Evolutionary conservation across 2,888 invertebrate genomes (phyloP).

Genomic region (Meandrusa payeni): DNA sequence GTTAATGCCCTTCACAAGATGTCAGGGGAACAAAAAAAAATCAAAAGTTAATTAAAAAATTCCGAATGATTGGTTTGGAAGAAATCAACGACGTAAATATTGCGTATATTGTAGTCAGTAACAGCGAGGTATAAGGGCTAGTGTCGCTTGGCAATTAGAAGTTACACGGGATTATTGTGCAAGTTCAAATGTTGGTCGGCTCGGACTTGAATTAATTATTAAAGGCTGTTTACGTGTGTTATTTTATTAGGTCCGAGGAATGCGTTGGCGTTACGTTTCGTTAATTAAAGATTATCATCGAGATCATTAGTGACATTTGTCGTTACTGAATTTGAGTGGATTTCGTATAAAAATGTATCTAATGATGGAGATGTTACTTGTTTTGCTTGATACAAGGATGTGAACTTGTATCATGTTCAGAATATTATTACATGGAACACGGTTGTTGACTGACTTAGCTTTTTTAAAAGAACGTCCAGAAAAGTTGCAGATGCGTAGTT

Average conservation of each 20-base stretch:
- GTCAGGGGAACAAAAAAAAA: slow-evolving; percentile 4
- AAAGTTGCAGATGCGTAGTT: too few species aligned
- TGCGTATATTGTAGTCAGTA: not conserved
- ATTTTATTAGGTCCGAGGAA: slow-evolving; percentile 19
- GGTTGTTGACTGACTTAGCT: too few species aligned
- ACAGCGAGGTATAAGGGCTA: not conserved
- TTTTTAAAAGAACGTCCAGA: too few species aligned
- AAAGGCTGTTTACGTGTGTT: slow-evolving; percentile 13
- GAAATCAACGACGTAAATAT: not conserved
- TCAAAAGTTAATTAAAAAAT: slow-evolving; percentile 22
- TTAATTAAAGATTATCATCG: slow-evolving; percentile 23
- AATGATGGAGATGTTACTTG: too few species aligned
- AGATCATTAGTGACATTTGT: slow-evolving; percentile 19
- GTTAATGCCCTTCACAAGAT: slow-evolving; percentile 4
- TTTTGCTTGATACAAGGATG: too few species aligned
- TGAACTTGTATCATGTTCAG: too few species aligned
- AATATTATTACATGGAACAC: too few species aligned
- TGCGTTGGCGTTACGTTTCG: slow-evolving; percentile 23
- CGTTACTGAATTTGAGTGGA: too few species aligned
- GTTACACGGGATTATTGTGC: not conserved
- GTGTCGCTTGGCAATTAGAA: slow-evolving; percentile 1
- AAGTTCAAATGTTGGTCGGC: not conserved
- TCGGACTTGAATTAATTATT: slow-evolving; percentile 15
- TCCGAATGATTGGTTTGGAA: slow-evolving; percentile 13
- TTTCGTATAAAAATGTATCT: too few species aligned